Conservation (phyloP, 2,113 vertebrate genomes). For the Brachionichthys hirsutus region DNA sequence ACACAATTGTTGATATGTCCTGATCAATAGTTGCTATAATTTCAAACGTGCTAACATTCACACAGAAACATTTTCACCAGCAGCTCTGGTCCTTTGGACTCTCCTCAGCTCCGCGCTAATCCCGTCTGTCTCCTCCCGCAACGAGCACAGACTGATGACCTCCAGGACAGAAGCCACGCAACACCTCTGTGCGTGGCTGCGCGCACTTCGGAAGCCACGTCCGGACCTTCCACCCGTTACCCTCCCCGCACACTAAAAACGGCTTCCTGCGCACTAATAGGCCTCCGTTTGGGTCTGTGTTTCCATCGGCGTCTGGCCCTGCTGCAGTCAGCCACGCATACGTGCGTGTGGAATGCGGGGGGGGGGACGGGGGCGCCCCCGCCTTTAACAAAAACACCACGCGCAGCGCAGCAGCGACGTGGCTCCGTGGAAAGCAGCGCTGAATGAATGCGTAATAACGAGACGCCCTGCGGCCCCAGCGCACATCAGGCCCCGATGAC, state of each 20-base stretch:
- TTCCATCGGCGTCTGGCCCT: constrained; percentile 11
- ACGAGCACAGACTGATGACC: constrained; percentile 24
- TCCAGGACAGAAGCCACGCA: constrained; percentile 20
- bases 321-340: constrained; percentile 33
- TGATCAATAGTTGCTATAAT: not conserved
- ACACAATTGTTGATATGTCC: not conserved
- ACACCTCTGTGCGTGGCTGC: too few species aligned
- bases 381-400: constrained; percentile 54
- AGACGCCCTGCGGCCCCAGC: constrained; percentile 20
- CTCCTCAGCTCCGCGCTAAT: constrained; percentile 29
- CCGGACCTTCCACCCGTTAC: not conserved
- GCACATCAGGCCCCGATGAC: constrained; percentile 30
- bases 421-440: constrained; percentile 19
- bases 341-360: constrained; percentile 65
- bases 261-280: not conserved
- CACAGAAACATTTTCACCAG: not conserved
- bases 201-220: constrained; percentile 2
- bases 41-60: not conserved
- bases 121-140: constrained; percentile 40
- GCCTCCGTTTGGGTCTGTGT: constrained; percentile 2
- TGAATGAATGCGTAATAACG: constrained; percentile 9
- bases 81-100: constrained; percentile 6
- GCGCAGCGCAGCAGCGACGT: constrained; percentile 28
- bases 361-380: constrained; percentile 58
- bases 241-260: not conserved